Evolutionary conservation across 2,888 invertebrate species (phyloP), one percentile per base, ranked within the genome.

Genomic region (Rhaphigaster nebulosa): DNA sequence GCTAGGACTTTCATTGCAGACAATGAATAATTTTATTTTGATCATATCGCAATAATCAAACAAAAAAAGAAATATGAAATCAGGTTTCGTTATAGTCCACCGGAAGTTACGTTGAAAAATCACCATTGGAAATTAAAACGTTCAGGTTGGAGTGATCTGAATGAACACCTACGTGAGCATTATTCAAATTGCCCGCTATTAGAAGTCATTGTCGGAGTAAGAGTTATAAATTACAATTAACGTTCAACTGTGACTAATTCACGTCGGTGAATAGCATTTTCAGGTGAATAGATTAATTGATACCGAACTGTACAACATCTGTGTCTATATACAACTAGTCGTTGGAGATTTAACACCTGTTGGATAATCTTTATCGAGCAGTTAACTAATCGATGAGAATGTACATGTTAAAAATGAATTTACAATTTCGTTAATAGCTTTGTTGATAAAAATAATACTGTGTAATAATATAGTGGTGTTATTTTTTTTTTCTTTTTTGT

Each of bases 161-260:
- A 76, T 76, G 70, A 34, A 76, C 34, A 34, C 34, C 70, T 38
- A 76, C 70, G 15, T 38, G 34, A 23, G 20, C 34, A 76, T 76
- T 76, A 76, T 76, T 76, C 70, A 76, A 76, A 76, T 76, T 38
- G 10, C 20, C 70, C 29, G 70, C 70, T 10, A 76, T 76, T 76
- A 76, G 70, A 38, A 38, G 6, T 76, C 70, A 38, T 76, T 76
- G 70, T 76, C 34, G 70, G 20, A 20, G 34, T 1, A 20, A 76
- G 29, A 15, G 34, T 18, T 76, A 76, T 76, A 76, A 76, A 76
- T 76, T 38, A 76, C 70, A 76, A 76, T 76, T 38, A 76, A 34
- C 70, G 70, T 76, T 76, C 70, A 76, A 38, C 70, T 38, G 70
- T 76, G 70, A 76, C 70, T 76, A 76, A 76, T 76, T 76, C 70